Evolutionary conservation across 2,888 invertebrate genomes (phyloP).

Genomic region (Heliconius cydno): DNA sequence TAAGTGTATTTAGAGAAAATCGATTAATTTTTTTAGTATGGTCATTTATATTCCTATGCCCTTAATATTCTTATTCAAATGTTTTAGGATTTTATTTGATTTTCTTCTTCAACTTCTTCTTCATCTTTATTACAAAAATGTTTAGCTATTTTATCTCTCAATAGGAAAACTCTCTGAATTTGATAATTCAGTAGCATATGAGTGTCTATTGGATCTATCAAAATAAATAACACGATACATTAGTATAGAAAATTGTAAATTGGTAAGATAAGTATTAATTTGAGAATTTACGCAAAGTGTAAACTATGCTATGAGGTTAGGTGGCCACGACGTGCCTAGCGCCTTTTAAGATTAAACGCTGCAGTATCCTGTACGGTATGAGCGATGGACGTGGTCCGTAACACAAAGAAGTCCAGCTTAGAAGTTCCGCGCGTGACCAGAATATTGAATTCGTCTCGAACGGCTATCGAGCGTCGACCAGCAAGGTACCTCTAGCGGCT

Average conservation of each 20-base stretch:
- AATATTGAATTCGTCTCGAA: constrained; percentile 49
- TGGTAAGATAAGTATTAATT: background rate
- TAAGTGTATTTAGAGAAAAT: no score
- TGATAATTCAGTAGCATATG: background rate
- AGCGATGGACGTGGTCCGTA: constrained; percentile 54
- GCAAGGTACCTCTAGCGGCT: constrained; percentile 21
- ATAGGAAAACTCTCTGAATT: background rate
- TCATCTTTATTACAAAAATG: no score
- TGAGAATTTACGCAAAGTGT: constrained; percentile 28
- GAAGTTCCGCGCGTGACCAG: constrained; percentile 63
- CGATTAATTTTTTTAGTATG: no score
- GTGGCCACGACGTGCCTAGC: constrained; percentile 56
- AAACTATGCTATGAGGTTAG: constrained; percentile 68
- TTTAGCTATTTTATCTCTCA: no score
- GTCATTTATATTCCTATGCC: no score
- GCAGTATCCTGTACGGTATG: constrained; percentile 67
- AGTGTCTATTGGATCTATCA: background rate
- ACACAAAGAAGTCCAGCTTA: constrained; percentile 68
- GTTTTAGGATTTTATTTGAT: no score
- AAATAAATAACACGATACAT: background rate
- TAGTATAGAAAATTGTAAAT: background rate
- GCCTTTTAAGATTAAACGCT: constrained; percentile 67
- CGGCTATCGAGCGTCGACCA: constrained; percentile 29
- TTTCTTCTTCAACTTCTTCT: no score
- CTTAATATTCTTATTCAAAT: no score